Conservation (phyloP, 2,113 vertebrate genomes). For the Upupa epops region DNA sequence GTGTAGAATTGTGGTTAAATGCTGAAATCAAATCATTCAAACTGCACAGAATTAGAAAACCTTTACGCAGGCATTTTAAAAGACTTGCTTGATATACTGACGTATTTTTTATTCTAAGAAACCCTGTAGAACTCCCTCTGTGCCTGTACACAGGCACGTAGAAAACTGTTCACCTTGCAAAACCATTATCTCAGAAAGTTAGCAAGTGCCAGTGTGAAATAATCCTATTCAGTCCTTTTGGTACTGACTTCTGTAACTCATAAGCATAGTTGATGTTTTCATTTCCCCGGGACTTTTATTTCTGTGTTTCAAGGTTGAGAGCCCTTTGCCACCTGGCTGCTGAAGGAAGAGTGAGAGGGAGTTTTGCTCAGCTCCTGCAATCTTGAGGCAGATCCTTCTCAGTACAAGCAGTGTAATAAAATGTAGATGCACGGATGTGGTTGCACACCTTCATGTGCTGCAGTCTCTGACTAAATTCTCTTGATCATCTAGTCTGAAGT, state of each 20-base stretch:
- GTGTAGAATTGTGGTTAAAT: neutral
- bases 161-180: neutral
- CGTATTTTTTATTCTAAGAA: neutral
- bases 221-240: neutral
- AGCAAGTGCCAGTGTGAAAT: neutral
- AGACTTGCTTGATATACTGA: neutral
- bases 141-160: neutral
- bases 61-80: neutral
- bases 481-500: neutral
- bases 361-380: neutral
- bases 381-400: neutral
- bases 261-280: neutral
- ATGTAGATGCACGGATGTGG: fast-evolving
- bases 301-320: neutral
- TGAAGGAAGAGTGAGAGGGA: neutral
- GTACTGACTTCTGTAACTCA: neutral
- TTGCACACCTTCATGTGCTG: neutral
- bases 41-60: neutral
- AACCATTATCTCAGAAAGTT: neutral
- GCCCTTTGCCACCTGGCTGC: neutral
- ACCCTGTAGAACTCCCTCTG: neutral
- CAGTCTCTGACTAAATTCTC: neutral
- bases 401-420: neutral
- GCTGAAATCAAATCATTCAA: neutral
- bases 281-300: neutral